These are phyloP conservation scores for Macrocentrus cingulum DNA, from an alignment of 1,140 invertebrate genomes.

Conservation along the genomic window DNA sequence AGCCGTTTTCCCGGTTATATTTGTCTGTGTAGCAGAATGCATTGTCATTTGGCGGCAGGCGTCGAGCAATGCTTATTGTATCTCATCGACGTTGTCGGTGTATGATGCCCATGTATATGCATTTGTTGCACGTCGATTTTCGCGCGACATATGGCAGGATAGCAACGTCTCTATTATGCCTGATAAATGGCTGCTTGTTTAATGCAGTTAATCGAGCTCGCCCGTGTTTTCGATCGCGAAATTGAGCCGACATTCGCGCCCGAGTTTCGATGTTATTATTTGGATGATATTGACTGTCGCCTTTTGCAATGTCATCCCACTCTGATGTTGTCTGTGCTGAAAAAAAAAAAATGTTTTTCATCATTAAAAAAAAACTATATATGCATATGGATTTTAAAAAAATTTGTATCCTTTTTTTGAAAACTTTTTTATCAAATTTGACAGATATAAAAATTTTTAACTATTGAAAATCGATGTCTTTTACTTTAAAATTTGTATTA, in stretches of 20 bases:
- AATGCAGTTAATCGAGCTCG: slow-evolving; percentile 36
- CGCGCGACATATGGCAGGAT: slow-evolving; percentile 44
- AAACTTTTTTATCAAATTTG: too few species aligned
- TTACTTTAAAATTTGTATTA: too few species aligned
- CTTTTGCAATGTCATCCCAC: too few species aligned
- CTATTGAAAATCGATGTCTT: too few species aligned
- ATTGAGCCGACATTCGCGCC: neutral
- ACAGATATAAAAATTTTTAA: too few species aligned
- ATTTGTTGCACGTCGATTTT: slow-evolving; percentile 6
- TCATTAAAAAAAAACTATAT: too few species aligned
- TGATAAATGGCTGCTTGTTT: slow-evolving; percentile 46
- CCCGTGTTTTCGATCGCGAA: neutral
- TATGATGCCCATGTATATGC: slow-evolving; percentile 10
- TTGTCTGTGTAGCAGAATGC: slow-evolving; percentile 38
- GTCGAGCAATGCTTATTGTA: slow-evolving; percentile 31
- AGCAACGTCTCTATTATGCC: slow-evolving; percentile 49
- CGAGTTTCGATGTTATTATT: too few species aligned
- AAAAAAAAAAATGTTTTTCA: too few species aligned
- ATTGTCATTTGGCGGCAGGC: slow-evolving; percentile 40
- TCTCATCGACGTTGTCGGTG: slow-evolving; percentile 1
- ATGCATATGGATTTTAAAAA: too few species aligned
- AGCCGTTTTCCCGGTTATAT: slow-evolving; percentile 37
- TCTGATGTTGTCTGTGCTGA: too few species aligned
- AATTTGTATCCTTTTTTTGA: too few species aligned
- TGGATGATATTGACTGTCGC: neutral